Base-by-base conservation (phyloP, 2,888 invertebrate species). In the Microplitis manilae region DNA sequence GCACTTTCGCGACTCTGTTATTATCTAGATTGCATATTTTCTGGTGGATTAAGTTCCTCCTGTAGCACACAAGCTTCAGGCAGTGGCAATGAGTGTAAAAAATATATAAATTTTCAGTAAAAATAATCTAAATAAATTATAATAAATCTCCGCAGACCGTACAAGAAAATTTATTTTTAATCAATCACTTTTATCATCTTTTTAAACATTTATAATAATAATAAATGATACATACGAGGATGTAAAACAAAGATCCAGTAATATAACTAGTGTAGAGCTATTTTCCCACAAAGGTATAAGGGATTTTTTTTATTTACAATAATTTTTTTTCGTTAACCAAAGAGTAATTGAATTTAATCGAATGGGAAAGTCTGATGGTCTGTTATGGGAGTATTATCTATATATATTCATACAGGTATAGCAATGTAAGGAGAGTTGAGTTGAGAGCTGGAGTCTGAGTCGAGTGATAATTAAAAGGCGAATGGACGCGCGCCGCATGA, bases 1-100 rank as follows among this genome's bases (percentile, higher is more conserved):
- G 81, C 82, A 83, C 83, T 80, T 81, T 80, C 79, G 81, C 79
- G 81, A 82, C 87, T 86, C 87, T 86, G 88, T 88, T 87, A 89
- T 89, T 89, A 89, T 86, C 87, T 84, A 87, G 86, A 88, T 89
- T 89, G 88, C 88, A 87, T 87, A 89, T 88, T 88, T 88, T 89
- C 89, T 87, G 88, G 85, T 88, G 86, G 85, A 89, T 88, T 89
- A 87, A 87, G 86, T 85, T 84, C 83, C 85, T 80, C 79, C 81
- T 59, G 73, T 73, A 67, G 65, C 73, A 73, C 67, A 73, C 59
- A 67, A 77, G 70, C 74, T 70, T 69, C 59, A 30, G 65, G 15
- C 76, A 71, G 40, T 40, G 65, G 15, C 76, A 68, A 59, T 40
- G 61, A 64, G 69, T 40, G 72, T 60, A 68, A 75, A 65, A 30